A percentile compares a stretch with the other conserved stretches of the same genome.
phyloP scores from a whole-genome alignment of 2,888 invertebrate species.

The Tenthredo distinguenda region DNA sequence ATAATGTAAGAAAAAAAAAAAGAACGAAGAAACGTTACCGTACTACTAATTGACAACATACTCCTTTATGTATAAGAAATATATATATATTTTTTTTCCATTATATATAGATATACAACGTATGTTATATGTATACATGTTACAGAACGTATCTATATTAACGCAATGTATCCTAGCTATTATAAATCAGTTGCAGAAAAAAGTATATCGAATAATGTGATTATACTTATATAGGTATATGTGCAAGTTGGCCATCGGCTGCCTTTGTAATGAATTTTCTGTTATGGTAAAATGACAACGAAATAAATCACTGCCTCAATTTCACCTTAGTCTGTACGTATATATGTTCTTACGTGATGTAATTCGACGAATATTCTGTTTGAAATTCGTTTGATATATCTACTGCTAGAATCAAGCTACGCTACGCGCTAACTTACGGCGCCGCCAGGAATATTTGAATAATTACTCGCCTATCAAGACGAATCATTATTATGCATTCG shows the following conservation, averaged over 20 bases:
- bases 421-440: not conserved
- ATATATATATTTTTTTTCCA: not conserved
- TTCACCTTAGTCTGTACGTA: not conserved
- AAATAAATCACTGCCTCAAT: constrained; percentile 35
- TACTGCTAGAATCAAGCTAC: not conserved
- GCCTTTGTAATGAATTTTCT: constrained; percentile 17
- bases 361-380: not conserved
- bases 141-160: not conserved
- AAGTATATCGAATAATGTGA: not conserved
- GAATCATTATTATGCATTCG: not conserved
- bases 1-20: not conserved
- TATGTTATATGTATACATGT: not conserved
- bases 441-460: not conserved
- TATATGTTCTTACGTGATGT: not conserved
- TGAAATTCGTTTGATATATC: not conserved
- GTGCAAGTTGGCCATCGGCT: not conserved
- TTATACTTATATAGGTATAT: not conserved
- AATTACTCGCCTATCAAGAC: not conserved
- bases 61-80: constrained; percentile 6
- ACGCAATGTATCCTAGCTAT: not conserved
- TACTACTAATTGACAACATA: constrained; percentile 25
- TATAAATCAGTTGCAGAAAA: not conserved
- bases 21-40: not conserved
- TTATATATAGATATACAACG: not conserved
- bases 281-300: not conserved